Evolutionary conservation across 2,797 vertebrate species (phyloP).

Genomic region (Clamator glandarius): DNA sequence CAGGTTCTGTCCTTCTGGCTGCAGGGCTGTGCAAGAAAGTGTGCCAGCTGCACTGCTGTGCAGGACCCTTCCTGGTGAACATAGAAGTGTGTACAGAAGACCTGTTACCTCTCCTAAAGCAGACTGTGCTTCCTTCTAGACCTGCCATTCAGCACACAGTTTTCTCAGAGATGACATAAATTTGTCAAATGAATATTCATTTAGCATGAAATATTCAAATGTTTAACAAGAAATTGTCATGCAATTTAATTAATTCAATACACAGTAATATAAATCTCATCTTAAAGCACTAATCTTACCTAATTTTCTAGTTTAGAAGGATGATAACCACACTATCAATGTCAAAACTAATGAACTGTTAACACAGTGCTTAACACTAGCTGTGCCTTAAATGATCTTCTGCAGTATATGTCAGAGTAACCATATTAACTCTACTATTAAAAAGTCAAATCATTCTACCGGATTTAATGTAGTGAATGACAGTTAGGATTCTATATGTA

Average conservation of each 20-base stretch:
- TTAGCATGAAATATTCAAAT: not conserved
- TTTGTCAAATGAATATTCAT: not conserved
- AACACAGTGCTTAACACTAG: not conserved
- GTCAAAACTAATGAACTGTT: not conserved
- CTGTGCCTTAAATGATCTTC: not conserved
- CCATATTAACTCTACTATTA: not conserved
- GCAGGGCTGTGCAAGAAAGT: not conserved
- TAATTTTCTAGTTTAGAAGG: not conserved
- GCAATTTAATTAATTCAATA: not conserved
- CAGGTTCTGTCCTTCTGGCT: not conserved
- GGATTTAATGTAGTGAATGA: not conserved
- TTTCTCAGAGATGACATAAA: not conserved
- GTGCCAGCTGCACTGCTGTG: not conserved
- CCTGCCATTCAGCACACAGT: fast-evolving
- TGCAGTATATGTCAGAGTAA: not conserved
- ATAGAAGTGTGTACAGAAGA: not conserved
- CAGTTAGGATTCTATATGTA: not conserved
- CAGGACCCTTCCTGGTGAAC: too few relatives aligned
- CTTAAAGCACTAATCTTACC: not conserved
- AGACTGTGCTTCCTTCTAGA: not conserved
- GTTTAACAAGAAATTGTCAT: not conserved
- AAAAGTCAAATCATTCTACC: not conserved
- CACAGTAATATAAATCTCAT: not conserved
- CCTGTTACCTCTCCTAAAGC: not conserved
- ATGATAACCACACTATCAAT: not conserved